Base-by-base conservation (phyloP, 2,888 invertebrate species). In the Epinotia brunnichana region DNA sequence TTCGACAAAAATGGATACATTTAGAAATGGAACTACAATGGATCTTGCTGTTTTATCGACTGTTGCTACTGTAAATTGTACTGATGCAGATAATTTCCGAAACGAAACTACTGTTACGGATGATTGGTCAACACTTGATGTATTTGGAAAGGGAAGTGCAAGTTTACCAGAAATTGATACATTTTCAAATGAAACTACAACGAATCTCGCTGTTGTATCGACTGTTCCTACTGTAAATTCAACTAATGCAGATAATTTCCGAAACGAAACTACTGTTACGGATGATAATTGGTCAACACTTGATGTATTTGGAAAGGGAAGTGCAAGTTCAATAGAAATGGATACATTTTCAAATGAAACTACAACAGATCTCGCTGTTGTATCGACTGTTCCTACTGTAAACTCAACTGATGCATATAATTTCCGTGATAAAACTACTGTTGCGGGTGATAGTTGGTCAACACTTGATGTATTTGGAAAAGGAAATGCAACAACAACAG, bases 111-210 rank as follows among this genome's bases (percentile, higher is more conserved):
- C 60, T 21, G 41, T 24, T 24, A 9, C 29, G 56, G 11, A 35
- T 17, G 17, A 59, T 35, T 35, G 17, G 35, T 17, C 35, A 17
- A 39, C 2, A 39, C 7, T 3, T 17, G n/a, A 59, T 59, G 24
- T 59, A 35, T 57, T 35, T 29, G n/a, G n/a, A 15, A 19, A 2
- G 0, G n/a, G 3, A 13, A n/a, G 44, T n/a, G 13, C 44, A 17
- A 19, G 9, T 15, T 53, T 19, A 19, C 7, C 53, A 19, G 10
- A 53, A 19, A 53, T 17, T 1, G 2, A 19, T 53, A 17, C 10
- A 53, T 19, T 53, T 19, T 2, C 17, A 53, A 41, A 60, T 60
- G 19, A 60, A 60, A 41, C 60, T 4, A 39, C 59, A 17, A 59
- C 17, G 3, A 17, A 59, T 3, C 35, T 35, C 11, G 3, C n/a